Percentiles rank a stretch among this genome's conserved stretches.
Evolutionary conservation across 2,888 invertebrate genomes (phyloP).

Genomic region (Synergus gifuensis): DNA sequence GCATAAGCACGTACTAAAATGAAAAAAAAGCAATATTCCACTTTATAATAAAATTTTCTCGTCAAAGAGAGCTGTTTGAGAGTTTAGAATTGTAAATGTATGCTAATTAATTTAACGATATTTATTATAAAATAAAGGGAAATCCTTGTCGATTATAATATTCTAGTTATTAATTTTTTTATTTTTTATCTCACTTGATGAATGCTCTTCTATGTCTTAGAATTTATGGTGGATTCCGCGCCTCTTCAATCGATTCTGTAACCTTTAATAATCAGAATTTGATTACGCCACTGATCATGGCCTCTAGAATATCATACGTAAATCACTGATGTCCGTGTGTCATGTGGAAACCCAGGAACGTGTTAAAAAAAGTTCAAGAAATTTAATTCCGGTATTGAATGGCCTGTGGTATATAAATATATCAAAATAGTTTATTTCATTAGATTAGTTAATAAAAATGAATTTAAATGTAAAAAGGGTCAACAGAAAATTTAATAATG

Average conservation of each 20-base stretch:
- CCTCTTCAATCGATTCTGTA: not conserved
- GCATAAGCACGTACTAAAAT: not conserved
- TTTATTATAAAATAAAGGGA: not conserved
- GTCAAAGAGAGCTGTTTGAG: not conserved
- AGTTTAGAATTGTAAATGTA: not conserved
- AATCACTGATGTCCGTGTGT: not conserved
- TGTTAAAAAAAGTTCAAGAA: not conserved
- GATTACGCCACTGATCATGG: not conserved
- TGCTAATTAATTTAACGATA: not conserved
- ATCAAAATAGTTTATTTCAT: no score
- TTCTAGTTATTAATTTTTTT: not conserved
- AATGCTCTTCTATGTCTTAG: not conserved
- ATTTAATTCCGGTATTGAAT: slow-evolving; percentile 3
- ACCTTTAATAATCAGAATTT: not conserved
- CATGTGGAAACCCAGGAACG: not conserved
- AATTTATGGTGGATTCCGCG: not conserved
- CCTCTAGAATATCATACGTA: not conserved
- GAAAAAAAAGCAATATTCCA: not conserved
- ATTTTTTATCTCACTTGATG: not conserved
- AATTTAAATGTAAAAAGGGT: no score
- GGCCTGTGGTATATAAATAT: not conserved
- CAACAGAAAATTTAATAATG: no score
- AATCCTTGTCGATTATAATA: not conserved
- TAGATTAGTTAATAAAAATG: no score
- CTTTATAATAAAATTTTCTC: not conserved